A percentile compares a stretch with the other conserved stretches of the same genome.
Evolutionary conservation across 2,888 invertebrate species (phyloP).

Genomic region (Papilio demoleus): DNA sequence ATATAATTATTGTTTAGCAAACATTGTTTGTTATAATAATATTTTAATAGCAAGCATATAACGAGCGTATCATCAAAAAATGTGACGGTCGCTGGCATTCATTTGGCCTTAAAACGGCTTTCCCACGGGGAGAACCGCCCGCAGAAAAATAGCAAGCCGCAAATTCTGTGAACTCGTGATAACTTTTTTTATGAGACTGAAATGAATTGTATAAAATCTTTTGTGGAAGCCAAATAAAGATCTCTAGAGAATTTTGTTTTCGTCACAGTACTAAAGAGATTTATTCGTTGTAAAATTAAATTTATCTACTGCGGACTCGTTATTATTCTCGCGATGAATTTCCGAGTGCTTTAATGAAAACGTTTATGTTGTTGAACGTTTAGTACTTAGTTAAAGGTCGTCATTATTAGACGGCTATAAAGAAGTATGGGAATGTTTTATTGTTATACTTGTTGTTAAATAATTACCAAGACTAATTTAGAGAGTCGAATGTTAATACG

Average conservation of each 20-base stretch:
- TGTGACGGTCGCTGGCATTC: constrained; percentile 52
- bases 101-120: constrained; percentile 63
- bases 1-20: not conserved
- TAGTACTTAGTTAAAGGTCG: constrained; percentile 17
- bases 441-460: constrained; percentile 37
- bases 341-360: constrained; percentile 37
- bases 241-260: constrained; percentile 71
- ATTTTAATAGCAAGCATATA: constrained; percentile 30
- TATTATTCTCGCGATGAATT: constrained; percentile 46
- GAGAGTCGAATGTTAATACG: constrained; percentile 48
- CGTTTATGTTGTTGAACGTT: constrained; percentile 26
- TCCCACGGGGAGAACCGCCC: constrained; percentile 71
- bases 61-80: constrained; percentile 44
- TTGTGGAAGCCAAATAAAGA: constrained; percentile 75
- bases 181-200: constrained; percentile 78
- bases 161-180: constrained; percentile 78
- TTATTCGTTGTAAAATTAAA: constrained; percentile 68
- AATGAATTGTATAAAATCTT: constrained; percentile 80
- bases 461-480: constrained; percentile 27
- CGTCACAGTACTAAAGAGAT: constrained; percentile 66
- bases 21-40: constrained; percentile 1
- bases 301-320: constrained; percentile 55
- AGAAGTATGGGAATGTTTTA: constrained; percentile 41
- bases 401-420: constrained; percentile 18
- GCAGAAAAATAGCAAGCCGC: constrained; percentile 74